Percentiles rank a stretch among this genome's conserved stretches.
Evolutionary conservation across 1,140 invertebrate genomes (phyloP).

Genomic region (Bradynema listronoti): DNA sequence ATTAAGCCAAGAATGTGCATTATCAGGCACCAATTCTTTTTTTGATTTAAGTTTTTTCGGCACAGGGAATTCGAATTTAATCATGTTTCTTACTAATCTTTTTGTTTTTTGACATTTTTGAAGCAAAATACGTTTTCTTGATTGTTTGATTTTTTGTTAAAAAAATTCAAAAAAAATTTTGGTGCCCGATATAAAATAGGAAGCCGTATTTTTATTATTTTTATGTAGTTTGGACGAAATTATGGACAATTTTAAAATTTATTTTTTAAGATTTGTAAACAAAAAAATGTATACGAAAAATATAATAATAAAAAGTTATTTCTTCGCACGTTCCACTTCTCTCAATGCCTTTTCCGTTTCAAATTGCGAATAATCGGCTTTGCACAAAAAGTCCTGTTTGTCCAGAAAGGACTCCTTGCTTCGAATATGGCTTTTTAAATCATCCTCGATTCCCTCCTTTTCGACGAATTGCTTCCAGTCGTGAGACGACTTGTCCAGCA

Average conservation of each 20-base stretch:
- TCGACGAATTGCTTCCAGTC: constrained; percentile 41
- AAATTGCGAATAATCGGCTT: constrained; percentile 31
- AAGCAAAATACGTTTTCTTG: too few species aligned
- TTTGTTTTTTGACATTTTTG: too few species aligned
- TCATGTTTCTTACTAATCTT: too few species aligned
- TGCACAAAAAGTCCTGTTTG: constrained; percentile 35
- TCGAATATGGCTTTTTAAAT: constrained; percentile 22
- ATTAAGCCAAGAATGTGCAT: not conserved
- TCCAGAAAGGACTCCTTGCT: constrained; percentile 40
- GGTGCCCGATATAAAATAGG: too few species aligned
- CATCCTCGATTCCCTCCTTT: constrained; percentile 32
- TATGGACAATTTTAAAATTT: constrained; percentile 3
- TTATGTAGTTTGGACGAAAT: constrained; percentile 17
- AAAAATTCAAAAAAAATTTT: constrained; percentile 12
- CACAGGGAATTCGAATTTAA: too few species aligned
- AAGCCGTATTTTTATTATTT: not conserved
- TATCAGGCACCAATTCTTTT: not conserved
- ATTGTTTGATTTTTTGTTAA: too few species aligned
- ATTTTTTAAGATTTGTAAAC: too few species aligned
- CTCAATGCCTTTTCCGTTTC: constrained; percentile 28
- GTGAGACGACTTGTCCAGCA: constrained; percentile 30
- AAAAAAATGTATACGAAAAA: too few species aligned
- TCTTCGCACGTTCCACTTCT: constrained; percentile 11
- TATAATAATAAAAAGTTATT: constrained; percentile 17
- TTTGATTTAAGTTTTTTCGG: too few species aligned